A percentile compares a stretch with the other conserved stretches of the same genome.
Evolutionary conservation across 2,113 vertebrate species (phyloP).

Genomic region (Rutilus rutilus): DNA sequence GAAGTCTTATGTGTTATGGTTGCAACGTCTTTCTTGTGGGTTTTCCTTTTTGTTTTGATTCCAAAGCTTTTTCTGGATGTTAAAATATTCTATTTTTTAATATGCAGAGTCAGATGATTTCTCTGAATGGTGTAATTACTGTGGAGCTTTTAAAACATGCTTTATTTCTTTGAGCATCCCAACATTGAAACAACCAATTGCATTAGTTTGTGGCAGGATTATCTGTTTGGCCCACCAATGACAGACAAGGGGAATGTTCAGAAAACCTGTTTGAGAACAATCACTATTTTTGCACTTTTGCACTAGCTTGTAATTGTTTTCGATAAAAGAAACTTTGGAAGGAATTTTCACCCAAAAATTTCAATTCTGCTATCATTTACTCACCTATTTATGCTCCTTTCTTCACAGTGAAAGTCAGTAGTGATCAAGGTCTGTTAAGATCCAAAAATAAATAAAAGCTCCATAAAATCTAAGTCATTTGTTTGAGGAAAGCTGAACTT

Average conservation of each 20-base stretch:
- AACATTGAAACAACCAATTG: not conserved
- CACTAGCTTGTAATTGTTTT: not conserved
- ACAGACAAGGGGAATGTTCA: not conserved
- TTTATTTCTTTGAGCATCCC: not conserved
- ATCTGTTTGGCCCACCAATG: not conserved
- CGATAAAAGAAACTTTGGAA: not conserved
- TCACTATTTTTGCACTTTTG: not conserved
- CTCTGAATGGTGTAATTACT: not conserved
- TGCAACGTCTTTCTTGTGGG: conserved; percentile 43
- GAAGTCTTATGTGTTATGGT: conserved; percentile 22
- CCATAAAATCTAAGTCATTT: not conserved
- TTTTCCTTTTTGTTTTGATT: conserved; percentile 4
- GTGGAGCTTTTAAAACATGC: not conserved
- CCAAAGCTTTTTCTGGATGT: not conserved
- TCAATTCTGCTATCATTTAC: not conserved
- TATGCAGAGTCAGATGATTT: not conserved
- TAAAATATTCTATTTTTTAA: not conserved
- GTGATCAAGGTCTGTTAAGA: not conserved
- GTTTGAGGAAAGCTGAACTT: not conserved
- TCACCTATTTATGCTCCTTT: not conserved
- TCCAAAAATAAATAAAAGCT: not conserved
- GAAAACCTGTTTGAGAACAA: not conserved
- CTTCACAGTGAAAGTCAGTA: not conserved
- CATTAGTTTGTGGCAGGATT: not conserved
- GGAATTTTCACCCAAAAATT: not conserved